Base-by-base conservation (phyloP, 1,140 invertebrate species). In the Liolophura sinensis region DNA sequence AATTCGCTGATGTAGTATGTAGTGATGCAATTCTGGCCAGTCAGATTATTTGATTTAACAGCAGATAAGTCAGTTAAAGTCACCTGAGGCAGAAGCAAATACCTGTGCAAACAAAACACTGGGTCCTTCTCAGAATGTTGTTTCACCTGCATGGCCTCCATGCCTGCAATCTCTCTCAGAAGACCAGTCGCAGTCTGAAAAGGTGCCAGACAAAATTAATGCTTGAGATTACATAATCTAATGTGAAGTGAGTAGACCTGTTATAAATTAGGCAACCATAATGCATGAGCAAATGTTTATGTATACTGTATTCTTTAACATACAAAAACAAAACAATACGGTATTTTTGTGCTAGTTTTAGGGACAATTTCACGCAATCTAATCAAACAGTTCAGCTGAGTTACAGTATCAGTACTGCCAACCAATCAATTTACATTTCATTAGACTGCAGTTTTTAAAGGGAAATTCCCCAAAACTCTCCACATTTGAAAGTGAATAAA, bases 111-210 rank as follows among this genome's bases (percentile, higher is more conserved):
- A 49, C 73, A 67, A 61, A 79, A 77, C 9, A 73, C n/a, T 18
- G 63, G 51, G 16, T 74, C 69, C 56, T 59, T 71, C 18, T 67
- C 84, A 5, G 82, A 62, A 16, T 81, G 62, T 50, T 71, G 75
- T 71, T 89, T 90, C 49, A 91, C 85, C 71, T 87, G 88, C 1
- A 88, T 82, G 0, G 88, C 87, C 82, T 91, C 90, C 40, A 85
- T 82, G n/a, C 83, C 83, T 46, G 91, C 91, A 11, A 92, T 73
- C 60, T 92, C 91, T 73, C 87, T 87, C 11, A 92, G 76, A 6
- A 91, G 81, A 63, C 85, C 88, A 70, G 88, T 85, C 40, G 90
- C 77, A 62, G 86, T 88, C 85, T 86, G 73, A 64, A 75, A 79
- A 31, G 24, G 49, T 57, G 57, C 18, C 59, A 49, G 65, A 7